These are phyloP conservation scores for Lamprotornis superbus DNA, from an alignment of 2,113 vertebrate species.

Conservation along the genomic window DNA sequence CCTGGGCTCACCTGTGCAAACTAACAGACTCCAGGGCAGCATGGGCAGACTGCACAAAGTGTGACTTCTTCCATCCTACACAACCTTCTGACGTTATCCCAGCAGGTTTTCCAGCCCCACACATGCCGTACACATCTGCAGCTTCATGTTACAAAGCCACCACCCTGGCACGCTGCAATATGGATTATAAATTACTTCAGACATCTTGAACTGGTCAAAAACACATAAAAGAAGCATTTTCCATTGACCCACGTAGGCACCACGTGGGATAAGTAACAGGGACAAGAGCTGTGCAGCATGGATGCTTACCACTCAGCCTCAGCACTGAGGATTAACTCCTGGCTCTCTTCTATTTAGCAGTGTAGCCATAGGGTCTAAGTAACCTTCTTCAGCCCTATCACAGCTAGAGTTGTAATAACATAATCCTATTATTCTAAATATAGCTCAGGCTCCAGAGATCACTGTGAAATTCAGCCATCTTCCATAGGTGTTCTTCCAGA, in stretches of 20 bases:
- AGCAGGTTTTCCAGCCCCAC: neutral
- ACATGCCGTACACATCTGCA: neutral
- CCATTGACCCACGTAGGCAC: neutral
- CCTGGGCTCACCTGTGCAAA: neutral
- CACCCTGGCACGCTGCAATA: neutral
- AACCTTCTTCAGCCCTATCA: slow-evolving; percentile 5
- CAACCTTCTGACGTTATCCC: neutral
- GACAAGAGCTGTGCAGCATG: neutral
- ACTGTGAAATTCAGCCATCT: neutral
- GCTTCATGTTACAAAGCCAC: neutral
- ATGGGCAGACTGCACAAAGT: neutral
- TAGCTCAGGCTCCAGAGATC: neutral
- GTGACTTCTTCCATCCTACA: neutral
- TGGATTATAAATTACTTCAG: neutral
- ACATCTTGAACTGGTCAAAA: neutral
- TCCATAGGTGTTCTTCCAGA: neutral
- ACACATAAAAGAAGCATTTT: neutral
- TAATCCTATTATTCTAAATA: slow-evolving; percentile 31
- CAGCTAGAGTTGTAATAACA: neutral
- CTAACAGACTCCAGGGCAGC: neutral
- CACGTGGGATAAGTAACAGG: neutral
- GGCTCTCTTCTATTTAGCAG: neutral
- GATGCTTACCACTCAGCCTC: neutral
- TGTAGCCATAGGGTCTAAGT: neutral
- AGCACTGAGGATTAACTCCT: neutral